Base-by-base conservation (phyloP, 2,888 invertebrate species). In the Habrosyne pyritoides region DNA sequence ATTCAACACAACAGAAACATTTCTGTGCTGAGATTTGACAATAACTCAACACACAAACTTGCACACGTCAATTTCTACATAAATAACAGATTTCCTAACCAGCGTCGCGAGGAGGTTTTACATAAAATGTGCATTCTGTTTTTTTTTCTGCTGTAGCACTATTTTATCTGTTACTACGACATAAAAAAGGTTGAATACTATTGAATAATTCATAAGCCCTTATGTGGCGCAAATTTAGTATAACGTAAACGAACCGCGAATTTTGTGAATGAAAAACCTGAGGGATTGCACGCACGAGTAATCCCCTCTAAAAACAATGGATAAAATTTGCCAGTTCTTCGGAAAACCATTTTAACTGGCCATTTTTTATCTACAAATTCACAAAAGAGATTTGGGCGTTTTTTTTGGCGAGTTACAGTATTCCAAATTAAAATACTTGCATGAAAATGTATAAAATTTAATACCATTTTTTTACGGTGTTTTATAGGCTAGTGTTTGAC, bases 201-300 rank as follows among this genome's bases (percentile, higher is more conserved):
- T 67, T 87, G 84, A 86, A 87, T 87, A 72, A 87, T 87, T 81
- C 80, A 87, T 84, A 73, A 66, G 67, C 68, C 71, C 76, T 77
- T 75, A 75, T 76, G 75, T 74, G 76, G 71, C 65, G 57, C 71
- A 77, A 83, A 82, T 79, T 77, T 73, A 71, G 75, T 79, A 79
- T 69, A 70, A 71, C 69, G 68, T 75, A 83, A 86, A 87, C 84
- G 85, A 87, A 86, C 82, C 79, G 81, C 75, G 69, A 81, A 79
- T 76, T 73, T 71, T 47, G 56, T 64, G 73, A 78, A 78, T 76
- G 69, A 70, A 61, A 67, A 66, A 59, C 64, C 63, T 56, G 52
- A 48, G 53, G 54, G 10, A 28, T 50, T 28, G 50, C 28, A 50
- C 50, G 50, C 50, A 28, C 50, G 50, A 18, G 21, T 28, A 50